Percentiles rank a stretch among this genome's conserved stretches.
Conservation (phyloP, 2,888 invertebrate species). For the Atherix ibis region DNA sequence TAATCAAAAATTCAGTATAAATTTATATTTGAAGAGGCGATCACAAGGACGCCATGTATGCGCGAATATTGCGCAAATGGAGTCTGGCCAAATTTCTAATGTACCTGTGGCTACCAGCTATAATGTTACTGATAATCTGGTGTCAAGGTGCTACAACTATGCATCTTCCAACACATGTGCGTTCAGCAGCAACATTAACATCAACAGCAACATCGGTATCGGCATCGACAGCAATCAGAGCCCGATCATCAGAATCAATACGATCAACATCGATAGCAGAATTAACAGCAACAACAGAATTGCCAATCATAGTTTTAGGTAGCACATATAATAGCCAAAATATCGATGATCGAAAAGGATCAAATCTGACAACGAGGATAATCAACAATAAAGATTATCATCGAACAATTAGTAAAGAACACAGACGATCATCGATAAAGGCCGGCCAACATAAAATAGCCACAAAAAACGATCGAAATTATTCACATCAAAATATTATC, state of each 20-base stretch:
- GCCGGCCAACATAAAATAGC: too few species aligned
- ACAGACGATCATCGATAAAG: too few species aligned
- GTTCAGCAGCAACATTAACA: constrained; percentile 10
- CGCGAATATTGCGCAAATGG: constrained; percentile 36
- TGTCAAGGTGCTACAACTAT: constrained; percentile 22
- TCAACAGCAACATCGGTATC: constrained; percentile 15
- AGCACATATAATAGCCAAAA: constrained; percentile 1
- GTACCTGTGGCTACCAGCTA: constrained; percentile 30
- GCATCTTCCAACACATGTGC: constrained; percentile 16
- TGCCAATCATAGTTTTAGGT: constrained; percentile 3
- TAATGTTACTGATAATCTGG: constrained; percentile 29
- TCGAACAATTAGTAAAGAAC: too few species aligned
- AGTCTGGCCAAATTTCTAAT: constrained; percentile 34
- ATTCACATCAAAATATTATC: too few species aligned
- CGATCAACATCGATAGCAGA: constrained; percentile 14
- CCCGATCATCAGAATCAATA: constrained; percentile 9
- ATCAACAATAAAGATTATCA: background rate
- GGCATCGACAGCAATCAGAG: background rate
- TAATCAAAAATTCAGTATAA: too few species aligned
- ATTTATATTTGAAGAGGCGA: constrained; percentile 7
- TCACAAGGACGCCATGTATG: constrained; percentile 33
- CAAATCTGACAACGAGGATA: too few species aligned
- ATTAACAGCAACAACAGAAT: constrained; percentile 9
- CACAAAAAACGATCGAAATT: too few species aligned
- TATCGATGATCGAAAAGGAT: background rate